Conservation (phyloP, 2,797 vertebrate species). For the Heterohyrax brucei region DNA sequence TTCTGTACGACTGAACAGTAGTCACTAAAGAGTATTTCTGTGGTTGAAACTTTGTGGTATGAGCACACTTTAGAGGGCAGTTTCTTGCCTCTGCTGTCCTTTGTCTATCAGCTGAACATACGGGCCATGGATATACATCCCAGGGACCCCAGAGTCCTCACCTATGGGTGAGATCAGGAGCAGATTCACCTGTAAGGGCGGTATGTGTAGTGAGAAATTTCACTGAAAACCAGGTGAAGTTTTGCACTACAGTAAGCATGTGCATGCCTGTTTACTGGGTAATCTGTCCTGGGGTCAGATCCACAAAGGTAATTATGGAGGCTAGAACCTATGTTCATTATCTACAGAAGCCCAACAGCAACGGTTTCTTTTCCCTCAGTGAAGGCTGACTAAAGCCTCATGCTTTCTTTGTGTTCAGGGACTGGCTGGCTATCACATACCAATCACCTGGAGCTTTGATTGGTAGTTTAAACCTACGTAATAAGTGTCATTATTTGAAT, state of each 20-base stretch:
- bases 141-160: not conserved
- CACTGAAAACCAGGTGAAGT: too few species aligned
- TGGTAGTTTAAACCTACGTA: not conserved
- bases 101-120: not conserved
- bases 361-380: not conserved
- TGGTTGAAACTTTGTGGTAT: not conserved
- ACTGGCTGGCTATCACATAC: not conserved
- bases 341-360: conserved; percentile 37
- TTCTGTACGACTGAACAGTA: not conserved
- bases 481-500: conserved; percentile 31
- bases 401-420: not conserved
- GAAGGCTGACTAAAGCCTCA: not conserved
- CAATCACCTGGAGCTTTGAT: not conserved
- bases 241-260: too few species aligned
- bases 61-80: not conserved
- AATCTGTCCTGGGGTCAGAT: not conserved
- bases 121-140: not conserved
- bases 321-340: not conserved
- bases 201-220: too few species aligned
- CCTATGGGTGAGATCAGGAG: not conserved
- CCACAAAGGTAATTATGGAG: not conserved
- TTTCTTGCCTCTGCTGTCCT: not conserved
- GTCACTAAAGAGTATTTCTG: not conserved
- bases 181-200: too few species aligned
- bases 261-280: too few species aligned